phyloP scores from a whole-genome alignment of 92 coral and sea anemone species.

The Chrysogorgia sp. region DNA sequence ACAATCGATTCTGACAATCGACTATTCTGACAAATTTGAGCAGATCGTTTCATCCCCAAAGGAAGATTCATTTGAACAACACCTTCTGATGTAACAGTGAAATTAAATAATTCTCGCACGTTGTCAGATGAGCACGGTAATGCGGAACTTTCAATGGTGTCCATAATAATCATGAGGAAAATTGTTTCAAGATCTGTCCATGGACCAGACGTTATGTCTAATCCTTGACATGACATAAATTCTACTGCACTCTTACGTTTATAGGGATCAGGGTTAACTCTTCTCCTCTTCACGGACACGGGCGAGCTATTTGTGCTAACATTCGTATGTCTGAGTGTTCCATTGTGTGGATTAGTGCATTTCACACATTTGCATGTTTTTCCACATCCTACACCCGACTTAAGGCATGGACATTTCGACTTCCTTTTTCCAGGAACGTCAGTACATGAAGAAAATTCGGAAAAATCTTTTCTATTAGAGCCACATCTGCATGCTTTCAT shows the following conservation, averaged over 20 bases:
- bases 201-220: slow-evolving; percentile 32
- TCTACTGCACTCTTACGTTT: slow-evolving; percentile 15
- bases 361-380: slow-evolving; percentile 17
- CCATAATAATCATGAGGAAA: slow-evolving; percentile 12
- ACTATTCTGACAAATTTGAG: too few species aligned
- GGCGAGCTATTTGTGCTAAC: background rate
- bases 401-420: slow-evolving; percentile 44
- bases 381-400: slow-evolving; percentile 23
- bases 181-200: slow-evolving; percentile 38
- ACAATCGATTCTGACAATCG: too few species aligned
- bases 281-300: slow-evolving; percentile 21
- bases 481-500: slow-evolving; percentile 32
- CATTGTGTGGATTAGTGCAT: slow-evolving; percentile 35
- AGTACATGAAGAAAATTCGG: slow-evolving; percentile 5
- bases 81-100: too few species aligned
- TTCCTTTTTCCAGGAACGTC: slow-evolving; percentile 31
- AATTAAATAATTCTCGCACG: background rate
- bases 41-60: too few species aligned
- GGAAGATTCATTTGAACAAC: too few species aligned
- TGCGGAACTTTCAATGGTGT: slow-evolving; percentile 5
- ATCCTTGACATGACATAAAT: slow-evolving; percentile 19
- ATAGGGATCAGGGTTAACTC: slow-evolving; percentile 26
- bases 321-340: background rate
- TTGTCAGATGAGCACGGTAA: slow-evolving; percentile 4
- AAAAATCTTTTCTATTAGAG: background rate